phyloP scores from a whole-genome alignment of 2,113 vertebrate species.

The Cichladusa arquata region DNA sequence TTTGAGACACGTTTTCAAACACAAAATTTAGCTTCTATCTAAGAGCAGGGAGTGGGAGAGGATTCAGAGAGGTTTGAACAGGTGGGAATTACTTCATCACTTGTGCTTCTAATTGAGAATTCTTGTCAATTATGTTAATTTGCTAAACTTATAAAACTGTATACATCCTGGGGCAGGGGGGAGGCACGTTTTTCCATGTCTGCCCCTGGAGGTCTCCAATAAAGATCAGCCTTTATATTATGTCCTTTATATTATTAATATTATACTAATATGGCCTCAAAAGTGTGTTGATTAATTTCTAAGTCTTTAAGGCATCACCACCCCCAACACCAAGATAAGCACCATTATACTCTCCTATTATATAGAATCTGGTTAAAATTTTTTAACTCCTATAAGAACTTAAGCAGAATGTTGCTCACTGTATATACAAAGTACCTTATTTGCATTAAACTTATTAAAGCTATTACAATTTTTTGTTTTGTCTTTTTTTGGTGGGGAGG shows the following conservation, averaged over 20 bases:
- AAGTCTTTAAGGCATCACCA: not conserved
- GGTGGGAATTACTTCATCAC: not conserved
- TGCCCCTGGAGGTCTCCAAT: not conserved
- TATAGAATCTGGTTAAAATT: conserved; percentile 72
- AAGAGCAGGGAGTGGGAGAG: too few relatives aligned
- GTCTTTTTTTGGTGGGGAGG: not conserved
- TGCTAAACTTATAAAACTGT: not conserved
- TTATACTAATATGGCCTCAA: not conserved
- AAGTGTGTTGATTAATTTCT: not conserved
- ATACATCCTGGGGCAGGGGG: not conserved
- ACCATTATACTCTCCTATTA: conserved; percentile 73
- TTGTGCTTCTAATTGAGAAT: not conserved
- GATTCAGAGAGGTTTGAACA: not conserved
- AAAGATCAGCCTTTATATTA: not conserved
- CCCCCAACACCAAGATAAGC: conserved; percentile 77
- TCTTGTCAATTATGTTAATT: not conserved
- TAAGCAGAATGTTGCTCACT: not conserved
- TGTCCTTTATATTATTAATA: not conserved
- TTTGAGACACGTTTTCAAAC: not conserved
- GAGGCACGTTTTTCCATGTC: not conserved
- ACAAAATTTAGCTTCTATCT: not conserved
- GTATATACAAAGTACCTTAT: not conserved
- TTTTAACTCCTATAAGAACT: not conserved
- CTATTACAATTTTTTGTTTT: not conserved
- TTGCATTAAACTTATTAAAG: not conserved